These are phyloP conservation scores for Leptopterna dolabrata DNA, from an alignment of 2,888 invertebrate species.

Conservation along the genomic window DNA sequence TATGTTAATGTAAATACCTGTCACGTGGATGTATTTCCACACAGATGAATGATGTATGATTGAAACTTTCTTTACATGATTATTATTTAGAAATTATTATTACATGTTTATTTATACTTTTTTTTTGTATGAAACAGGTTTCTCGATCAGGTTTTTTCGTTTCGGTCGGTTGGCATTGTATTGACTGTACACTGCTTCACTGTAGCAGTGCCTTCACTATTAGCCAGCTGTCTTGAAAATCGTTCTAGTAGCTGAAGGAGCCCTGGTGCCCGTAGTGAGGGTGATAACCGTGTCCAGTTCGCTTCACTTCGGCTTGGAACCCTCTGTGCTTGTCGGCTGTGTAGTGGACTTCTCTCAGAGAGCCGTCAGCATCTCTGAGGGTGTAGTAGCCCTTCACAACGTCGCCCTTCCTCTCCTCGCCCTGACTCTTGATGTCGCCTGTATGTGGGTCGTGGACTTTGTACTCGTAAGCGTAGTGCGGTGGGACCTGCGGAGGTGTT, in stretches of 20 bases:
- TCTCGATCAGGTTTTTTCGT: too few species aligned
- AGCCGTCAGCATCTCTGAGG: conserved; percentile 56
- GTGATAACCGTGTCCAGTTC: conserved; percentile 45
- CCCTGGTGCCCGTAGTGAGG: conserved; percentile 34
- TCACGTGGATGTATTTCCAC: too few species aligned
- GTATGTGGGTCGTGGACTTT: conserved; percentile 55
- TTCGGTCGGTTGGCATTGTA: too few species aligned
- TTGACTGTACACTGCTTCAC: too few species aligned
- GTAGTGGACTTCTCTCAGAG: conserved; percentile 62
- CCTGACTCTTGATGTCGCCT: conserved; percentile 52
- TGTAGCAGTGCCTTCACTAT: too few species aligned
- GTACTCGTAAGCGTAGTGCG: conserved; percentile 55
- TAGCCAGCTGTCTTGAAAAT: neutral
- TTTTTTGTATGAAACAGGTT: too few species aligned
- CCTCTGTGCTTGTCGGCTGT: conserved; percentile 60
- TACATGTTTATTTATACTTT: too few species aligned
- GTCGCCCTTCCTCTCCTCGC: conserved; percentile 46
- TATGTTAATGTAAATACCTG: too few species aligned
- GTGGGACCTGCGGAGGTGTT: conserved; percentile 14
- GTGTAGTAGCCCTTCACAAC: conserved; percentile 54
- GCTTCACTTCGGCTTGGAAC: conserved; percentile 51
- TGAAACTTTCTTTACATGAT: too few species aligned
- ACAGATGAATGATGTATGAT: too few species aligned
- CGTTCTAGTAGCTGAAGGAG: neutral
- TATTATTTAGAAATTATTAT: too few species aligned